Evolutionary conservation across 2,113 vertebrate genomes (phyloP).

Genomic region (Lepidothrix coronata): DNA sequence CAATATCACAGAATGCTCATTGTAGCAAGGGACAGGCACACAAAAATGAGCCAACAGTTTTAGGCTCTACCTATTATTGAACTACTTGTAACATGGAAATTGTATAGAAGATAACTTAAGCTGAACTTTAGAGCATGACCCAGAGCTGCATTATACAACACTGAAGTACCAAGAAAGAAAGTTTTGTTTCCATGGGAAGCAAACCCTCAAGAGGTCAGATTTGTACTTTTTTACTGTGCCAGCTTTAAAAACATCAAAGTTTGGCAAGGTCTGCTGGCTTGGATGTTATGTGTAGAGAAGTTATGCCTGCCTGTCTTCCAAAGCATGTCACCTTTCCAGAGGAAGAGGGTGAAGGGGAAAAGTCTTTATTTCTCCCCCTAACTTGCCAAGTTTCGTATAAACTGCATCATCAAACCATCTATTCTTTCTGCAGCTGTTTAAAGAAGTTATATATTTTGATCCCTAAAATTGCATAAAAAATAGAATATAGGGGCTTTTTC

Average conservation of each 20-base stretch:
- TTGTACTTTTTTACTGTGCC: background rate
- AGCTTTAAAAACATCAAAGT: background rate
- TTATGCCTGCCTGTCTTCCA: background rate
- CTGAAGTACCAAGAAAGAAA: background rate
- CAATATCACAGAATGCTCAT: background rate
- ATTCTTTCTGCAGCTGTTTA: background rate
- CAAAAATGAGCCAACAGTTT: background rate
- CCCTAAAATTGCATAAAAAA: background rate
- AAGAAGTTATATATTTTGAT: background rate
- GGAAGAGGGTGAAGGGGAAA: background rate
- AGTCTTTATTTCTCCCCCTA: background rate
- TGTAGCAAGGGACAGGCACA: background rate
- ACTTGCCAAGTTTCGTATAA: background rate
- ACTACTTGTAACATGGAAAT: background rate
- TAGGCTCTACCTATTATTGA: background rate
- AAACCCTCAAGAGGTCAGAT: background rate
- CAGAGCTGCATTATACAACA: background rate
- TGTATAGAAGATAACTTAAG: background rate
- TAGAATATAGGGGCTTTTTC: background rate
- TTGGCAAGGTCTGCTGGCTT: background rate
- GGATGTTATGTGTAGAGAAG: accelerated
- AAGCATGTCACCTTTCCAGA: background rate
- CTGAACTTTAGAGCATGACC: background rate
- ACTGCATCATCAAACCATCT: background rate
- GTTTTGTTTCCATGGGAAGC: background rate